Conservation (phyloP, 2,888 invertebrate genomes). For the Pseudococcus jackbeardsleyi region DNA sequence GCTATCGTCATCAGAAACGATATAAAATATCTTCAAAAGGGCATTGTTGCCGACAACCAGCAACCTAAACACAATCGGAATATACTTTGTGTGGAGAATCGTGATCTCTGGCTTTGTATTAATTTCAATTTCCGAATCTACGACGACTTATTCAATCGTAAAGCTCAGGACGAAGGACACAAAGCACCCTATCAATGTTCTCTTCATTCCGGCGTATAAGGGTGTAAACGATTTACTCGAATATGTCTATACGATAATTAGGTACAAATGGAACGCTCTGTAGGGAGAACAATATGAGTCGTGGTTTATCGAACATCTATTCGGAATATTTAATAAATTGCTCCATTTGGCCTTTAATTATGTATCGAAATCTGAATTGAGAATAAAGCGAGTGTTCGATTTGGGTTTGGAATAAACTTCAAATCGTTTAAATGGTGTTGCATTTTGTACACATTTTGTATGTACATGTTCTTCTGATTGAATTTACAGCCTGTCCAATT, state of each 20-base stretch:
- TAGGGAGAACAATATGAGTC: slow-evolving; percentile 5
- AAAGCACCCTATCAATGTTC: neutral
- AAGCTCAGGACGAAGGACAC: neutral
- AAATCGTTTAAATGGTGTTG: slow-evolving; percentile 2
- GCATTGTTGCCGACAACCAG: neutral
- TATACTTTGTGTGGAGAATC: neutral
- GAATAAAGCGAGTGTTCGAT: neutral
- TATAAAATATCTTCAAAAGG: neutral
- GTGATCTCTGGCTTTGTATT: neutral
- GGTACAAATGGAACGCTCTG: slow-evolving; percentile 19
- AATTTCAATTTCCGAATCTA: slow-evolving; percentile 2
- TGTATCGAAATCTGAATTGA: neutral
- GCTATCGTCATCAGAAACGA: neutral
- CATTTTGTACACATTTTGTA: neutral
- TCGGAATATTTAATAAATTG: neutral
- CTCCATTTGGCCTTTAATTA: slow-evolving; percentile 19
- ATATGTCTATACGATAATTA: neutral
- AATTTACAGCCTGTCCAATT: no score
- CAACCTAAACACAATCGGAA: neutral
- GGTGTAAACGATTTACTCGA: neutral
- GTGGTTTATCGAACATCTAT: slow-evolving; percentile 11
- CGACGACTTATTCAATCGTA: slow-evolving; percentile 21
- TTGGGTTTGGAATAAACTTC: neutral
- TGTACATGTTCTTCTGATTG: no score
- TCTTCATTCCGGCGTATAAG: neutral